Conservation (phyloP, 2,113 vertebrate genomes). For the Oryzias melastigma region DNA sequence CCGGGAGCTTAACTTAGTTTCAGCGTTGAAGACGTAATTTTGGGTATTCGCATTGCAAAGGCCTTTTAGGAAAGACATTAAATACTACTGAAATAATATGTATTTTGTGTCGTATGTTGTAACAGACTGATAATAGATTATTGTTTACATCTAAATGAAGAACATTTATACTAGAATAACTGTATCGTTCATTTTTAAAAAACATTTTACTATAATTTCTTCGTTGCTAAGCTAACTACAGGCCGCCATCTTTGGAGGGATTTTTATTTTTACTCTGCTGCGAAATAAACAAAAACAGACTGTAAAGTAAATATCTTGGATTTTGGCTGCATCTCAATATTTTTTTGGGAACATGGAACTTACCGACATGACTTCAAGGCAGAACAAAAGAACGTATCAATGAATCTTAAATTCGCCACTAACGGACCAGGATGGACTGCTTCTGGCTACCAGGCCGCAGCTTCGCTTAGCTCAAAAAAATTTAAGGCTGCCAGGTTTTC, state of each 20-base stretch:
- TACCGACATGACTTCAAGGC: conserved; percentile 56
- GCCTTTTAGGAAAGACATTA: too few relatives aligned
- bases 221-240: conserved; percentile 34
- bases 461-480: conserved; percentile 6
- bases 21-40: too few relatives aligned
- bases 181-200: background rate
- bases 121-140: too few relatives aligned
- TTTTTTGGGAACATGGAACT: conserved; percentile 17
- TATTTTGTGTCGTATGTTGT: too few relatives aligned
- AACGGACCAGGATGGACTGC: background rate
- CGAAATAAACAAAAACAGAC: background rate
- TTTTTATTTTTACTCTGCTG: background rate
- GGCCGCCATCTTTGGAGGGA: conserved; percentile 65
- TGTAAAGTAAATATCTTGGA: background rate
- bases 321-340: accelerated
- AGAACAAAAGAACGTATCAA: too few relatives aligned
- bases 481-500: too few relatives aligned
- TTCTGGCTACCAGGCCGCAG: conserved; percentile 5
- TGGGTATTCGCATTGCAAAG: too few relatives aligned
- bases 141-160: too few relatives aligned
- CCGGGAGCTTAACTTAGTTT: too few relatives aligned
- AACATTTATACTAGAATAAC: too few relatives aligned
- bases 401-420: background rate
- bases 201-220: conserved; percentile 1
- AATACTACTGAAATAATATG: too few relatives aligned